These are phyloP conservation scores for Lamellibrachia luymesi DNA, from an alignment of 1,140 invertebrate genomes.

Conservation along the genomic window DNA sequence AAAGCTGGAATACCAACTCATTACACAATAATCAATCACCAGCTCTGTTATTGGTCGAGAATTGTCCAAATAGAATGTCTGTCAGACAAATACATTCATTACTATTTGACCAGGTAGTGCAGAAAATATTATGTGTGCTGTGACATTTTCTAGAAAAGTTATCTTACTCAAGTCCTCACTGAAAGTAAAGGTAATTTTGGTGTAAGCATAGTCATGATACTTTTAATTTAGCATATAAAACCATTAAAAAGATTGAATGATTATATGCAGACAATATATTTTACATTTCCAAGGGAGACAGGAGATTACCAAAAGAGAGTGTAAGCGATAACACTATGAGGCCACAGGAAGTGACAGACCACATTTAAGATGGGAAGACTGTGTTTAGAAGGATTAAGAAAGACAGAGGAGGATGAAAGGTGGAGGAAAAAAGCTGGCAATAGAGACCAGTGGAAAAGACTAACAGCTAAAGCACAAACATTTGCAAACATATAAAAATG, in stretches of 20 bases:
- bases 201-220: background rate
- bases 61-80: background rate
- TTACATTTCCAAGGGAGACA: background rate
- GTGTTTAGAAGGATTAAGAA: too few relatives aligned
- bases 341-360: background rate
- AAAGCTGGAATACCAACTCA: background rate
- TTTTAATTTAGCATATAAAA: too few relatives aligned
- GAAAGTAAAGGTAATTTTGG: background rate
- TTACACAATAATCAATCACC: background rate
- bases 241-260: background rate
- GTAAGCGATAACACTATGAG: background rate
- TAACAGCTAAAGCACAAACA: background rate
- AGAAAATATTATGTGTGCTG: background rate
- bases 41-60: too few relatives aligned
- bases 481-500: background rate
- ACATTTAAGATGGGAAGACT: background rate
- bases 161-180: background rate
- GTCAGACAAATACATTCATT: background rate
- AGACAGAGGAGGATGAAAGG: background rate
- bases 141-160: background rate
- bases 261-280: background rate
- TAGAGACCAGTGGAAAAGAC: background rate
- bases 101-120: background rate
- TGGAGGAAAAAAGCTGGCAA: background rate
- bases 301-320: background rate